phyloP scores from a whole-genome alignment of 2,797 vertebrate genomes.

The Paramormyrops hopkinsi region DNA sequence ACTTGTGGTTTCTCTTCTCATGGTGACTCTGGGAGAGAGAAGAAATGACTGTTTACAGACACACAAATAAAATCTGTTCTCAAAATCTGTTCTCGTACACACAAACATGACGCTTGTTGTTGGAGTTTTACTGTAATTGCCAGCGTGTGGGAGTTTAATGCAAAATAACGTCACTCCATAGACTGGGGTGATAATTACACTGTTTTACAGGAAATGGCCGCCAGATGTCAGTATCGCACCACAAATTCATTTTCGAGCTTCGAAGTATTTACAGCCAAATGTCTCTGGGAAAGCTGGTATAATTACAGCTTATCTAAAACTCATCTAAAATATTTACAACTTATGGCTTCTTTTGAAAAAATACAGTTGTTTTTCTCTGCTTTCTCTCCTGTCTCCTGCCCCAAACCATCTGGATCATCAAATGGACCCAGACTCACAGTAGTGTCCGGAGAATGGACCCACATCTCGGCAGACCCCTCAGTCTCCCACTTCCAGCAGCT shows the following conservation, averaged over 20 bases:
- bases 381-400: background rate
- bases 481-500: background rate
- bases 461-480: background rate
- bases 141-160: background rate
- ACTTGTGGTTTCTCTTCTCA: constrained; percentile 4
- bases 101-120: background rate
- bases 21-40: background rate
- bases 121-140: background rate
- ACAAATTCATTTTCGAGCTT: background rate
- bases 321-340: background rate
- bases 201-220: background rate
- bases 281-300: background rate
- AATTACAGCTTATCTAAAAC: background rate
- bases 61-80: constrained; percentile 2
- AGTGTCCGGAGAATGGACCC: background rate
- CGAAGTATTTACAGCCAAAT: background rate
- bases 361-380: background rate
- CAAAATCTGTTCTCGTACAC: background rate
- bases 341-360: background rate
- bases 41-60: background rate
- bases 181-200: background rate
- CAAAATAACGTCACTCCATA: background rate
- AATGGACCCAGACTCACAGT: background rate
- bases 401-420: background rate
- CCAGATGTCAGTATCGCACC: background rate